Evolutionary conservation across 1,140 invertebrate genomes (phyloP), one percentile per base, ranked within the genome.

Genomic region (Chironomus striatipennis): DNA sequence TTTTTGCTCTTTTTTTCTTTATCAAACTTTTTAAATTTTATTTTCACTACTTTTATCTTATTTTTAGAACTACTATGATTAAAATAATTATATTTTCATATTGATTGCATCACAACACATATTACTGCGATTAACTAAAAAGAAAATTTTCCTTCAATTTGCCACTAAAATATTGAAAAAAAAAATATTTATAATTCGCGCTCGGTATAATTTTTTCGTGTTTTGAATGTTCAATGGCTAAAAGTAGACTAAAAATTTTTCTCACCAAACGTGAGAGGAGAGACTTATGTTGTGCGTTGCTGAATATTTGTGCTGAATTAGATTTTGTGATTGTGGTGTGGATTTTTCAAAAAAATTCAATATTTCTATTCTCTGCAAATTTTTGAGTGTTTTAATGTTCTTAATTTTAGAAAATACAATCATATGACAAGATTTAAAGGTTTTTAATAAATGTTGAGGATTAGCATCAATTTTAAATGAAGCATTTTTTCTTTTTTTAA

Each of bases 151-250:
- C 15, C n/a, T 15, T 57, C 47, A 57, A 57, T 57, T 57, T 57
- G 47, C n/a, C 47, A 57, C 47, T 57, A 57, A 57, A 57, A 57
- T 57, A 57, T 12, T 57, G 47, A 57, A 57, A n/a, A 57, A 57
- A 34, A 34, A 34, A 34, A n/a, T n/a, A n/a, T n/a, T n/a, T 34
- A 34, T 57, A 12, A 12, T 57, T 57, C 47, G 47, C 47, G 47
- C 47, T n/a, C 47, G 47, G 47, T 12, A 15, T n/a, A n/a, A 5
- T 15, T 15, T 57, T 57, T 57, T 57, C n/a, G 9, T 12, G 47
- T 57, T 12, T 57, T 57, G 4, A 15, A 12, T 57, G n/a, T 57
- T 57, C 47, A n/a, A 57, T 57, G 47, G 47, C 47, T 57, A 15
- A 57, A 1, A 5, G 12, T 57, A 57, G 47, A 57, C 47, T 57